Evolutionary conservation across 2,888 invertebrate species (phyloP), one percentile per base, ranked within the genome.

Genomic region (Quadroppia sp.): DNA sequence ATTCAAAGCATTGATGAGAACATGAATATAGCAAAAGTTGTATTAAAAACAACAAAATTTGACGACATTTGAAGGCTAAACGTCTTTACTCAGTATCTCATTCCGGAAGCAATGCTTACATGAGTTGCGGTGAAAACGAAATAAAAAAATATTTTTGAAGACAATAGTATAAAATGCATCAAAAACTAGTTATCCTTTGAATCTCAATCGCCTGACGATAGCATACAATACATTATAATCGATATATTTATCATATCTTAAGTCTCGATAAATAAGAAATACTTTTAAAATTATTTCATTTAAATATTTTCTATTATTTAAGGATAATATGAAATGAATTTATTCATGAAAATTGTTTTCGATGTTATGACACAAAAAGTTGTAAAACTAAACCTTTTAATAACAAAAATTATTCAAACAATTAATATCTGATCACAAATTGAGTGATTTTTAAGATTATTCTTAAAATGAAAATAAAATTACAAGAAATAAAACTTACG

Each of bases 61-160:
- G 20, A 2, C 4, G 69, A 69, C 69, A 69, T 25, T 20, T 69
- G 69, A 69, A 69, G 69, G 69, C 69, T 45, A 25, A 69, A 25
- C 0, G 28, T 45, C n/a, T 69, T 15, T 36, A 11, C 4, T 36
- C 11, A 56, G 42, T 69, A 45, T 45, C 45, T 45, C 23, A 36
- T 42, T 69, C 69, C 69, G 69, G 69, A 69, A 69, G 69, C 30
- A 11, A 11, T 30, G 59, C 4, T 30, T 11, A 17, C 28, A 53
- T 59, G 2, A 7, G 28, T 13, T 13, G 13, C 2, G 28, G 11
- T 15, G 9, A 56, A 56, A 25, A 30, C 30, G 15, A 3, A 56
- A 56, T 2, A 15, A 45, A 56, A 56, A 11, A 15, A 28, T 36
- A 17, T 36, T 7, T 32, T 59, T 2, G 9, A 40, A 69, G 23